phyloP scores from a whole-genome alignment of 2,797 vertebrate genomes.

The Sebastes dallii region DNA sequence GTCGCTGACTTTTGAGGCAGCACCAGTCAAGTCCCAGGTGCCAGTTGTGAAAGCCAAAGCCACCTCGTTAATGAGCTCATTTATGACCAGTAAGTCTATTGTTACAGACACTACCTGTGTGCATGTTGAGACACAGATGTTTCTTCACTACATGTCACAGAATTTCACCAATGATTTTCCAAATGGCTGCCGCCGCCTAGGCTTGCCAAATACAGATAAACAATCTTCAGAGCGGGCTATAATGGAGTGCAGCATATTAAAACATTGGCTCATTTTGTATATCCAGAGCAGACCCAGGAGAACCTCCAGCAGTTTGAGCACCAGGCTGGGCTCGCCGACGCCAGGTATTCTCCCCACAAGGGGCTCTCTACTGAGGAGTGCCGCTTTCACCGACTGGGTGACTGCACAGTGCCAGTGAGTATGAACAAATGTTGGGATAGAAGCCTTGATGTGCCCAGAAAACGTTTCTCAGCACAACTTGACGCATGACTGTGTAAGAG shows the following conservation, averaged over 20 bases:
- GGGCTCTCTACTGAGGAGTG: conserved; percentile 93
- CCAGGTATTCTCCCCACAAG: conserved; percentile 92
- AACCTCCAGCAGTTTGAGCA: conserved; percentile 94
- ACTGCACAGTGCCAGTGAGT: conserved; percentile 89
- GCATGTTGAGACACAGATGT: not conserved
- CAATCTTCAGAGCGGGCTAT: not conserved
- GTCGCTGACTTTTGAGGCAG: conserved; percentile 39
- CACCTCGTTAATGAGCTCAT: conserved; percentile 89
- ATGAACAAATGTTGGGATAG: not conserved
- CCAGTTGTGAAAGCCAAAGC: conserved; percentile 83
- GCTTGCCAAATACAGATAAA: not conserved
- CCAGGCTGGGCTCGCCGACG: conserved; percentile 92
- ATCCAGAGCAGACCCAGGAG: conserved; percentile 89
- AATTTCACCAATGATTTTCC: not conserved
- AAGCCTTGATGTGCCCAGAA: not conserved
- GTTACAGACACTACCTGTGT: not conserved
- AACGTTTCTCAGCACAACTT: not conserved
- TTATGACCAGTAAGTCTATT: conserved; percentile 91
- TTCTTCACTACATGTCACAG: not conserved
- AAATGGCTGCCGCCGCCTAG: not conserved
- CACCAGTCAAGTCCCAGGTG: conserved; percentile 47
- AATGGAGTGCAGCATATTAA: not conserved
- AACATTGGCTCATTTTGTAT: not conserved
- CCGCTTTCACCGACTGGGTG: conserved; percentile 88
- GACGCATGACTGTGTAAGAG: not conserved